Percentiles rank a stretch among this genome's conserved stretches.
These are phyloP conservation scores for Oscheius sp. DNA, from an alignment of 2,888 invertebrate genomes.

Conservation along the genomic window DNA sequence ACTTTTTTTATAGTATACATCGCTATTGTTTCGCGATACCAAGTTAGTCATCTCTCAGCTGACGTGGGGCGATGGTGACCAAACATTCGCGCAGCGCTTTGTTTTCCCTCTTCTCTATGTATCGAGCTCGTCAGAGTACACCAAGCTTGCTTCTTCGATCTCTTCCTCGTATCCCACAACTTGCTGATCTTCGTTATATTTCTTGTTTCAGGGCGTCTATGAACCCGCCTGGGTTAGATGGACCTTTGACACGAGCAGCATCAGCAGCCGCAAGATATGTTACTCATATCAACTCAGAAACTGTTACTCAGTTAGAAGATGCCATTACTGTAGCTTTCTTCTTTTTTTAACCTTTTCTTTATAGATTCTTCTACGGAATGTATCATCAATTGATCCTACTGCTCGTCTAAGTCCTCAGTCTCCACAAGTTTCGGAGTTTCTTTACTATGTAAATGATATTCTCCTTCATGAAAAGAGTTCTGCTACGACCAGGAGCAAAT, in stretches of 20 bases:
- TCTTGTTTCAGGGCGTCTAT: slow-evolving; percentile 8
- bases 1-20: no score
- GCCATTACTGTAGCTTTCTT: slow-evolving; percentile 36
- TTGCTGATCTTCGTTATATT: no score
- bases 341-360: slow-evolving; percentile 5
- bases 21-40: slow-evolving; percentile 15
- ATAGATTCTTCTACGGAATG: slow-evolving; percentile 39
- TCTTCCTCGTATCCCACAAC: slow-evolving; percentile 2
- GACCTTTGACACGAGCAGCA: slow-evolving; percentile 34
- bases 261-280: slow-evolving; percentile 48
- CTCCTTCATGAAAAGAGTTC: slow-evolving; percentile 39
- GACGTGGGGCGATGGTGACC: slow-evolving; percentile 10
- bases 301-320: slow-evolving; percentile 44
- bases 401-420: slow-evolving; percentile 41
- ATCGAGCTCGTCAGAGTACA: slow-evolving; percentile 24
- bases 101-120: slow-evolving; percentile 28
- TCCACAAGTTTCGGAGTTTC: slow-evolving; percentile 37
- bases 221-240: slow-evolving; percentile 24
- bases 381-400: slow-evolving; percentile 40
- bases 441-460: slow-evolving; percentile 40
- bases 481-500: slow-evolving; percentile 46
- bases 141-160: slow-evolving; percentile 7
- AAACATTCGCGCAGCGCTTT: slow-evolving; percentile 28
- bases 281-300: slow-evolving; percentile 41
- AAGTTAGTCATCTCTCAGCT: slow-evolving; percentile 18